Evolutionary conservation across 1,140 invertebrate genomes (phyloP).

Genomic region (Microplitis mediator): DNA sequence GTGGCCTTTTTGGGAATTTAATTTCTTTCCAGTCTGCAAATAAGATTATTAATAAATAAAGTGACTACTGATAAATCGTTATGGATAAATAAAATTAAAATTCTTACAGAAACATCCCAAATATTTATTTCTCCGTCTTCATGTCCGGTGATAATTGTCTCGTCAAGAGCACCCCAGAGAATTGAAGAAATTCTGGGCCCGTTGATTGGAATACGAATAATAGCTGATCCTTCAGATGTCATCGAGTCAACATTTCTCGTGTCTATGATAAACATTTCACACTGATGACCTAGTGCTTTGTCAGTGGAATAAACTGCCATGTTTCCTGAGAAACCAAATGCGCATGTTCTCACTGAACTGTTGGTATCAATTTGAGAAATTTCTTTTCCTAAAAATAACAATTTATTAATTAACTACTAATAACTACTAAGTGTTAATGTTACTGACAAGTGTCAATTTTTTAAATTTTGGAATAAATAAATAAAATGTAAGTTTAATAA

Average conservation of each 20-base stretch:
- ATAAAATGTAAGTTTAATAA: too few species aligned
- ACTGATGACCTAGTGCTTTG: slow-evolving; percentile 86
- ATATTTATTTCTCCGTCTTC: slow-evolving; percentile 90
- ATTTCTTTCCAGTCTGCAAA: slow-evolving; percentile 77
- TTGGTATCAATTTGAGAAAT: slow-evolving; percentile 79
- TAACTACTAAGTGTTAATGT: too few species aligned
- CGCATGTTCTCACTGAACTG: slow-evolving; percentile 89
- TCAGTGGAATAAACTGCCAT: slow-evolving; percentile 93
- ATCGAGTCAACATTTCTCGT: slow-evolving; percentile 73
- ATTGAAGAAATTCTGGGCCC: slow-evolving; percentile 87
- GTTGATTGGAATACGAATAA: slow-evolving; percentile 68
- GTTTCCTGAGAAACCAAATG: slow-evolving; percentile 92
- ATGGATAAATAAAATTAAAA: neutral
- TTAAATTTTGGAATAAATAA: too few species aligned
- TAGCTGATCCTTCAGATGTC: slow-evolving; percentile 64
- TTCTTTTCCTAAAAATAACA: slow-evolving; percentile 65
- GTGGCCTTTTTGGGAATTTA: slow-evolving; percentile 81
- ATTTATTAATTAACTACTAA: too few species aligned
- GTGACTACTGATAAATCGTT: too few species aligned
- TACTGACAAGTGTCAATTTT: too few species aligned
- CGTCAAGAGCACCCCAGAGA: slow-evolving; percentile 91
- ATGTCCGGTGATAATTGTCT: slow-evolving; percentile 91
- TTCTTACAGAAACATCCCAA: slow-evolving; percentile 85
- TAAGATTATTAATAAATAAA: neutral
- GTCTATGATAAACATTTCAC: slow-evolving; percentile 88